These are phyloP conservation scores for Sparidentex hasta DNA, from an alignment of 2,797 vertebrate species.

Conservation along the genomic window DNA sequence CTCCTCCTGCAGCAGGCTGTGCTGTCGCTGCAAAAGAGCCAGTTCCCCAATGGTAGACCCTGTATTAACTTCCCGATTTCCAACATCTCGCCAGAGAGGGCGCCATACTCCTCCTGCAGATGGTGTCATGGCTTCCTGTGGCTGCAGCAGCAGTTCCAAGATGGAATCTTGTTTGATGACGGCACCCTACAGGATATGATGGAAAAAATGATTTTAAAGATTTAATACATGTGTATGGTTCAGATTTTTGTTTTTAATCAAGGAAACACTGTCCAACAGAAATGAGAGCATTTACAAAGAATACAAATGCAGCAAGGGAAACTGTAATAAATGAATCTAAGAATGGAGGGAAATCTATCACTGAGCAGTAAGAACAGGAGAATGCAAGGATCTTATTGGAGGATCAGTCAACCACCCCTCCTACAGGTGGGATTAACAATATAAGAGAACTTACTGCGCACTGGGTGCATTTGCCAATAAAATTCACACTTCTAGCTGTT, in stretches of 20 bases:
- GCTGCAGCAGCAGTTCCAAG: conserved; percentile 83
- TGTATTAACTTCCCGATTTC: conserved; percentile 35
- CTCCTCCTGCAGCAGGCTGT: conserved; percentile 90
- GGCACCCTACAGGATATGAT: conserved; percentile 77
- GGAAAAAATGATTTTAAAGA: neutral
- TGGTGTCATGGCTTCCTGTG: conserved; percentile 49
- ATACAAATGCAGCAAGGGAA: neutral
- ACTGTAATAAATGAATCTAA: neutral
- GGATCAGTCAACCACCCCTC: too few species aligned
- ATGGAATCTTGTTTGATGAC: conserved; percentile 91
- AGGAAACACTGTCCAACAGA: too few species aligned
- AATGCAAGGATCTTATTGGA: too few species aligned
- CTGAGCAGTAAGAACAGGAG: too few species aligned
- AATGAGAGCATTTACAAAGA: neutral
- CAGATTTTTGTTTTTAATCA: too few species aligned
- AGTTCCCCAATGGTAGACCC: conserved; percentile 86
- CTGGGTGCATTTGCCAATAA: too few species aligned
- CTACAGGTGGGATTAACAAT: too few species aligned
- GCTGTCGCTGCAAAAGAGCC: conserved; percentile 88
- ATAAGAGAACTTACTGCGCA: too few species aligned
- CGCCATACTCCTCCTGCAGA: conserved; percentile 63
- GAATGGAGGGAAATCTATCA: too few species aligned
- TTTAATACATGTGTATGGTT: neutral
- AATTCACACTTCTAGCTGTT: too few species aligned
- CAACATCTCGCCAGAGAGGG: conserved; percentile 84